These are phyloP conservation scores for Drosophila fuyamai DNA, from an alignment of 1,140 invertebrate genomes.

Conservation along the genomic window DNA sequence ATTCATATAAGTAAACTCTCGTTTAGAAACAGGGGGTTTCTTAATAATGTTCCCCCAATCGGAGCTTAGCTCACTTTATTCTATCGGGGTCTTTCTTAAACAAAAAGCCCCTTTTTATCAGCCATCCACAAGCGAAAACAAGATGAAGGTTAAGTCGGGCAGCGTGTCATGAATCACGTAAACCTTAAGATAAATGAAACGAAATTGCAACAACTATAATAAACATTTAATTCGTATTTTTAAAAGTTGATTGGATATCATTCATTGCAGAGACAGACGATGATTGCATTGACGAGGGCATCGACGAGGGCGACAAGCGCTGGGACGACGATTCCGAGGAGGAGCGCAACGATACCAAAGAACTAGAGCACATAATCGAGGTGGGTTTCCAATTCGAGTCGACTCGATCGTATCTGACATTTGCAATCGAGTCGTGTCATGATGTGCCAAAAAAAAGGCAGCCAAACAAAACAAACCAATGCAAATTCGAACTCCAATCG, in stretches of 20 bases:
- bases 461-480: conserved; percentile 17
- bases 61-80: background rate
- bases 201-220: background rate
- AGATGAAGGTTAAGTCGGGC: conserved; percentile 16
- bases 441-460: conserved; percentile 36
- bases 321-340: conserved; percentile 87
- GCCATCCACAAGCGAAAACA: background rate
- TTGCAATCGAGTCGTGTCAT: conserved; percentile 37
- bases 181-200: conserved; percentile 12
- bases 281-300: conserved; percentile 95
- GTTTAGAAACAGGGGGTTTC: background rate
- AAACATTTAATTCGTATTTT: conserved; percentile 11
- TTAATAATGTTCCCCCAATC: conserved; percentile 11
- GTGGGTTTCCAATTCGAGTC: conserved; percentile 53
- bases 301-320: conserved; percentile 87
- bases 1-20: background rate
- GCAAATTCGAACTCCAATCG: conserved; percentile 29
- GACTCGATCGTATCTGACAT: conserved; percentile 27
- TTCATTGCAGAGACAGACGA: conserved; percentile 90
- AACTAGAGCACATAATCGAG: conserved; percentile 84
- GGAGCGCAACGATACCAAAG: conserved; percentile 82
- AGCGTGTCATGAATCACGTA: conserved; percentile 28
- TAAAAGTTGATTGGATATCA: conserved; percentile 3
- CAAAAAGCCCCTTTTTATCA: conserved; percentile 22
- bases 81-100: background rate